A percentile compares a stretch with the other conserved stretches of the same genome.
These are phyloP conservation scores for Danio kyathit DNA, from an alignment of 2,797 vertebrate genomes.

Conservation along the genomic window DNA sequence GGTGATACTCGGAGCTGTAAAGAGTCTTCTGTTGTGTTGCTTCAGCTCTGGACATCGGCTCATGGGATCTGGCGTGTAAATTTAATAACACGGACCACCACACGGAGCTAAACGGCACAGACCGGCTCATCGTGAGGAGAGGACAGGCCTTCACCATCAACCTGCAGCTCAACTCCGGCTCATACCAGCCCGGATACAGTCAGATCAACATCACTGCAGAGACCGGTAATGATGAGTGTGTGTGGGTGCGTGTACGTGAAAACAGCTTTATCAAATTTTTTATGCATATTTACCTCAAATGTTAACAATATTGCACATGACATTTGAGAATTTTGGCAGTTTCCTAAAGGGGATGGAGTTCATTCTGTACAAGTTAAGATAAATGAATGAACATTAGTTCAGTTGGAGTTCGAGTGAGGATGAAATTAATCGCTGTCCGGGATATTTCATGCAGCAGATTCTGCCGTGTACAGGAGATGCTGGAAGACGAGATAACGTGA, in stretches of 20 bases:
- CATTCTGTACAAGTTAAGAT: not conserved
- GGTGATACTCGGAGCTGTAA: not conserved
- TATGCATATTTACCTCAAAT: no score
- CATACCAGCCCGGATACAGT: slow-evolving; percentile 80
- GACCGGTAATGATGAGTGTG: slow-evolving; percentile 79
- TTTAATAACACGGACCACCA: slow-evolving; percentile 86
- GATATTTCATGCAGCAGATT: not conserved
- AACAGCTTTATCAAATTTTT: no score
- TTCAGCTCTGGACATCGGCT: slow-evolving; percentile 78
- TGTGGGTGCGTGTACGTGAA: no score
- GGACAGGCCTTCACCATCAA: slow-evolving; percentile 86
- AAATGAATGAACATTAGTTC: not conserved
- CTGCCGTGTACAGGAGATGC: not conserved
- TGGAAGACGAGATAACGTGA: not conserved
- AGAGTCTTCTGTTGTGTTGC: not conserved
- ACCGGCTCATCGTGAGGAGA: slow-evolving; percentile 87
- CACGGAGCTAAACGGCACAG: slow-evolving; percentile 80
- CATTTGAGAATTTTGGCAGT: not conserved
- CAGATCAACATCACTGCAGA: slow-evolving; percentile 79
- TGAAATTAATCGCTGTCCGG: not conserved
- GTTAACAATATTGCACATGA: not conserved
- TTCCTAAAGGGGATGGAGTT: not conserved
- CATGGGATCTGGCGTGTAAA: slow-evolving; percentile 83
- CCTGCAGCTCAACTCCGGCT: slow-evolving; percentile 81
- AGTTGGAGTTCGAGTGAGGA: not conserved